Conservation (phyloP, 1,140 invertebrate genomes). For the Eumaeus atala region DNA sequence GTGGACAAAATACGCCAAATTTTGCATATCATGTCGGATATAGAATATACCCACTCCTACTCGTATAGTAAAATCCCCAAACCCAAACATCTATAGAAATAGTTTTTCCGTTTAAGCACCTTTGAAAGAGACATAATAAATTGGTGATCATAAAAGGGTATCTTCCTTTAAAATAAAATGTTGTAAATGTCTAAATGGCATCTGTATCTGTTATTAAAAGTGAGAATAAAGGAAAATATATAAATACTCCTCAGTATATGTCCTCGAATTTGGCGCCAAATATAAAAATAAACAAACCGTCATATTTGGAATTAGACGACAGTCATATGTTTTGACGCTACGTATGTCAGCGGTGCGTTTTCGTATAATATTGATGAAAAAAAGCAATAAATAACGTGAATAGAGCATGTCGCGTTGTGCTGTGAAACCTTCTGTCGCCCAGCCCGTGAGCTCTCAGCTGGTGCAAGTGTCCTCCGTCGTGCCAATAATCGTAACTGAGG, state of each 20-base stretch:
- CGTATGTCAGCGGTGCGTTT: slow-evolving; percentile 46
- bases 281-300: slow-evolving; percentile 71
- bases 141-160: too few species aligned
- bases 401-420: slow-evolving; percentile 58
- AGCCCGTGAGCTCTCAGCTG: slow-evolving; percentile 40
- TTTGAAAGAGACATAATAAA: too few species aligned
- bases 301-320: slow-evolving; percentile 65
- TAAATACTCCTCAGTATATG: slow-evolving; percentile 42
- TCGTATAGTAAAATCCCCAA: too few species aligned
- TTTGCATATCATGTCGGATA: too few species aligned
- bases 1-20: too few species aligned
- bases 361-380: slow-evolving; percentile 34
- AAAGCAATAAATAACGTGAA: slow-evolving; percentile 14
- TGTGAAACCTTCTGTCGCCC: slow-evolving; percentile 55
- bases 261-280: slow-evolving; percentile 63
- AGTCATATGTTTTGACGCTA: slow-evolving; percentile 57
- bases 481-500: slow-evolving; percentile 25
- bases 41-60: too few species aligned
- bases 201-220: too few species aligned
- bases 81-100: too few species aligned
- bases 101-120: too few species aligned
- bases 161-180: too few species aligned
- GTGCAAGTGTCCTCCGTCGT: slow-evolving; percentile 18
- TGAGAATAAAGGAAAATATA: slow-evolving; percentile 17
- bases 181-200: too few species aligned